Evolutionary conservation across 2,797 vertebrate genomes (phyloP), one percentile per base, ranked within the genome.

Genomic region (Parotocinclus haroldoi): DNA sequence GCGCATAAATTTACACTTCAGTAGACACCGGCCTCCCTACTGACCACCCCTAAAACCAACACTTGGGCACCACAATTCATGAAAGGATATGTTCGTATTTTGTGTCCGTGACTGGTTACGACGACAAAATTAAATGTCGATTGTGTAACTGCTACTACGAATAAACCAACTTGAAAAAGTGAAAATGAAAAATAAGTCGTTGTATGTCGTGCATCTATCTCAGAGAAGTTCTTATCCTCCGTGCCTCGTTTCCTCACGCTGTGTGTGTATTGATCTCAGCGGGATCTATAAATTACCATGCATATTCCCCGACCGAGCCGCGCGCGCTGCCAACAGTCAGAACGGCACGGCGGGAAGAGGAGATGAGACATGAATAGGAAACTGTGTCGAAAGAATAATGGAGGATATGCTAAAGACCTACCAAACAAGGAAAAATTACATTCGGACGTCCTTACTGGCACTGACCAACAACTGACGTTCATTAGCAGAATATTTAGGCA

Each of bases 231-330:
- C 74, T 76, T 80, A 62, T 67, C 77, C 71, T 78, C 79, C 62
- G 58, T 51, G 60, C 12, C 60, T 78, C 74, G 64, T 59, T 77
- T 79, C 71, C 72, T 83, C 85, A 85, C 90, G 85, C 84, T 86
- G 89, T 86, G 79, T 84, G 72, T 75, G 76, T 84, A 92, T 92
- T 90, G 87, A 91, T 91, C 86, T 77, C 67, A 12, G 73, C 82
- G 83, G 81, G 89, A 92, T 95, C 93, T 84, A 95, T 94, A 88
- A 80, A 85, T 89, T 81, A 85, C 87, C 90, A 86, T 91, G 91
- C 93, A 92, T 92, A 92, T 84, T 85, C 78, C 83, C 76, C 69
- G 72, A 74, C 63, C 77, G 81, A 64, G 80, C 45, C 74, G 55
- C 49, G 50, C 50, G 61, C 38, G 38, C 46, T 68, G 69, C 70